Base-by-base conservation (phyloP, 2,888 invertebrate species). In the Clitarchus hookeri region DNA sequence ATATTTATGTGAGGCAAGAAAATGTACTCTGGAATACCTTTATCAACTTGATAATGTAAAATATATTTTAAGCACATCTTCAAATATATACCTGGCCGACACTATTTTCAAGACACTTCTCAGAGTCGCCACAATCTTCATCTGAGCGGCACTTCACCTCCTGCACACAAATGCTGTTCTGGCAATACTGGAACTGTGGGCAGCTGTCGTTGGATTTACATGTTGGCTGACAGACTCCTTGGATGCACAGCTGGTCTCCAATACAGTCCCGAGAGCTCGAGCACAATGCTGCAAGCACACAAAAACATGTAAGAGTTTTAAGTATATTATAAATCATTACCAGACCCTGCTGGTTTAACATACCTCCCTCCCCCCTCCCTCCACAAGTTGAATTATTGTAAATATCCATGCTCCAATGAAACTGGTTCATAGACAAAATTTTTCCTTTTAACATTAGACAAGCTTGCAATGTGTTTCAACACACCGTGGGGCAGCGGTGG, bases 231-330 rank as follows among this genome's bases (percentile, higher is more conserved):
- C 98, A 98, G n/a, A 96, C 94, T 19, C 95, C 95, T 91, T 96
- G 95, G 87, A 98, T 95, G 90, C 98, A 98, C 23, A 97, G 92
- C 92, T 98, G 97, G 89, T 97, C 96, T 25, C 94, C 94, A 86
- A 97, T 95, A 90, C 98, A 98, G 89, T 98, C 97, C 88, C 97
- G 94, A 27, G 96, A 94, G 89, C 95, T 96, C 89, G 95, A 94
- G 90, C 98, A 98, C 26, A 96, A 91, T 23, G 96, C 95, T 93
- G 91, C 90, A 85, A 84, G 65, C 16, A 85, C 23, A 85, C 16
- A 87, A 82, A 82, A 12, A 82, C 44, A 44, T 19, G 19, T 53
- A 6, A 4, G 53, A 12, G 19, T 53, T 19, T 4, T 4, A 53
- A 53, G 6, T 53, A 65, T 65, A 23, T 65, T n/a, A 16, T 65